A percentile compares a stretch with the other conserved stretches of the same genome.
Conservation (phyloP, 2,888 invertebrate species). For the Abscondita cerata region DNA sequence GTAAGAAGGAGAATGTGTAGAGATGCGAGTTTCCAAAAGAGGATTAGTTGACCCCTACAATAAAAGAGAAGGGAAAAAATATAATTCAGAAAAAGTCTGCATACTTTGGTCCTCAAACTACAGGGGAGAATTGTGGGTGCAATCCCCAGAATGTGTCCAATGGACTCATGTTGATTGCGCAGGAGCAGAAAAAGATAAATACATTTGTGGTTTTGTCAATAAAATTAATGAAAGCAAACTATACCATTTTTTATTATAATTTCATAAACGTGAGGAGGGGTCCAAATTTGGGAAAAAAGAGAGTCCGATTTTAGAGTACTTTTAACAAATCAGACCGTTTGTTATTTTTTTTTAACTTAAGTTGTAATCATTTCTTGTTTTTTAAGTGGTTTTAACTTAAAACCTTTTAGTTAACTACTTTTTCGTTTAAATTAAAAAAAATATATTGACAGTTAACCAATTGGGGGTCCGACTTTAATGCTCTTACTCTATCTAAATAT, state of each 20-base stretch:
- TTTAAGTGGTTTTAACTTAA: neutral
- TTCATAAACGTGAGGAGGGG: neutral
- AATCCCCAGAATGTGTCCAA: too few species aligned
- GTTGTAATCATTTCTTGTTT: neutral
- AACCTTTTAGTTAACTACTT: neutral
- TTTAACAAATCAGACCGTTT: neutral
- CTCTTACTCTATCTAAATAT: neutral
- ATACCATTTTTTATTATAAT: neutral
- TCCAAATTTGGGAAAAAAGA: neutral
- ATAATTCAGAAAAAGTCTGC: neutral
- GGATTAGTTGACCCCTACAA: neutral
- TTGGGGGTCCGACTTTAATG: neutral
- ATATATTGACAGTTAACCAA: neutral
- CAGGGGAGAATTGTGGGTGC: too few species aligned
- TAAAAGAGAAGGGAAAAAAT: neutral
- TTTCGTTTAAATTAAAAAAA: neutral
- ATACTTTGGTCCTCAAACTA: neutral
- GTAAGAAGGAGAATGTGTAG: neutral
- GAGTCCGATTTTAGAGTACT: neutral
- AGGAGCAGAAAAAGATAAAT: neutral
- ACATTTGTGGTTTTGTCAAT: neutral
- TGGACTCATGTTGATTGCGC: neutral
- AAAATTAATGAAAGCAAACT: neutral
- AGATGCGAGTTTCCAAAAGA: neutral
- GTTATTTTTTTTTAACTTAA: neutral